A percentile compares a stretch with the other conserved stretches of the same genome.
These are phyloP conservation scores for Atlantisia rogersi DNA, from an alignment of 2,113 vertebrate species.

Conservation along the genomic window DNA sequence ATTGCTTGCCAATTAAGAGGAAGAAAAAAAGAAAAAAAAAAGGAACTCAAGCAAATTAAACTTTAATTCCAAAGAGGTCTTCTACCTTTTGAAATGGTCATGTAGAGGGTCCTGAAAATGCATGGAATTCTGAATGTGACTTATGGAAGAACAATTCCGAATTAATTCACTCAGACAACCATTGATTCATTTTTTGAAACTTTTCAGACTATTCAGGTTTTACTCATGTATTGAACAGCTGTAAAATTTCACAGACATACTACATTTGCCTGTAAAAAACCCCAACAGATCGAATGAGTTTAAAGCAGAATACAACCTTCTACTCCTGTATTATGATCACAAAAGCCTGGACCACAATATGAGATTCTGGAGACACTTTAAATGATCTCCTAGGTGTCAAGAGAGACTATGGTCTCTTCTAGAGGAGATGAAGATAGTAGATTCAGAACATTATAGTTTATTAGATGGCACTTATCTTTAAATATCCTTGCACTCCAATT, in stretches of 20 bases:
- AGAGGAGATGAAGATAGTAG: neutral
- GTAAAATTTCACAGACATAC: neutral
- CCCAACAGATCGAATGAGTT: neutral
- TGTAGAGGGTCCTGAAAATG: neutral
- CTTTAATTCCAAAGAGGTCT: neutral
- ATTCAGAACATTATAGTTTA: neutral
- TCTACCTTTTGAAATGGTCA: neutral
- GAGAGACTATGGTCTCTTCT: neutral
- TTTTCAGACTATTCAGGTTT: neutral
- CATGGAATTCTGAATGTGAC: neutral
- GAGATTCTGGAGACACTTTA: neutral
- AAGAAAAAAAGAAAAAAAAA: neutral
- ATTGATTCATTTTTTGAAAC: neutral
- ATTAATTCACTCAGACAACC: neutral
- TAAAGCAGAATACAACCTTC: neutral
- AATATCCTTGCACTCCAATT: neutral
- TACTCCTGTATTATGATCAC: neutral
- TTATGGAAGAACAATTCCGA: neutral
- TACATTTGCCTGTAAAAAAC: neutral
- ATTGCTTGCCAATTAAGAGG: neutral
- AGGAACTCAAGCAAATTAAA: neutral
- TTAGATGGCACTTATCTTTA: neutral
- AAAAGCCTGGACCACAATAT: neutral
- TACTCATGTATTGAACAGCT: neutral
- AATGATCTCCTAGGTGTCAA: neutral